Conservation (phyloP, 2,888 invertebrate species). For the Zaprionus bogoriensis region DNA sequence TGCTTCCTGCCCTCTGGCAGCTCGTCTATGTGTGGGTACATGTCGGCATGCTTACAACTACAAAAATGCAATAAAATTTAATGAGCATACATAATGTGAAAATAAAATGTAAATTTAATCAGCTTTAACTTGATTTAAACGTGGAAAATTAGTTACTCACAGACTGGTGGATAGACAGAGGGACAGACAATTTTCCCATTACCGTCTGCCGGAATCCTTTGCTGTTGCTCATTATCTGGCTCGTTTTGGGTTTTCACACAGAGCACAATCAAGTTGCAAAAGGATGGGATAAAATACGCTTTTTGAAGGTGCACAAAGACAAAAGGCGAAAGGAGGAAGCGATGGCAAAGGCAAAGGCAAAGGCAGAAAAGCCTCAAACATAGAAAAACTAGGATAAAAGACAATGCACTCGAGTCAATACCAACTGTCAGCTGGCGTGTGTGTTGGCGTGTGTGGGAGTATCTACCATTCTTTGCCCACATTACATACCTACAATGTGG, state of each 20-base stretch:
- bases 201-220: neutral
- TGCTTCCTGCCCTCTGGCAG: neutral
- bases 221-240: constrained; percentile 25
- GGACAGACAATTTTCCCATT: neutral
- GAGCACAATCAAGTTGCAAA: constrained; percentile 26
- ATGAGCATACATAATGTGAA: constrained; percentile 63
- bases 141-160: constrained; percentile 5
- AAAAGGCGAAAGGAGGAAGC: too few species aligned
- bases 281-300: neutral
- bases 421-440: neutral
- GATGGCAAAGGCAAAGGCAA: constrained; percentile 18
- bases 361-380: constrained; percentile 9
- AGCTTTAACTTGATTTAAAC: constrained; percentile 33
- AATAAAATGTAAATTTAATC: constrained; percentile 55
- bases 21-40: neutral
- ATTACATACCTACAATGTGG: constrained; percentile 18
- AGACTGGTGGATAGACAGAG: too few species aligned
- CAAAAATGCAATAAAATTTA: constrained; percentile 66
- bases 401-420: constrained; percentile 46
- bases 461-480: constrained; percentile 44
- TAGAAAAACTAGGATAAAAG: constrained; percentile 13
- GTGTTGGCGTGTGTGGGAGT: constrained; percentile 12
- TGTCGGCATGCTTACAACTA: constrained; percentile 27
- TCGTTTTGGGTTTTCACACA: constrained; percentile 14
- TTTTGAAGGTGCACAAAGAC: constrained; percentile 24